Evolutionary conservation across 2,797 vertebrate species (phyloP), one percentile per base, ranked within the genome.

Genomic region (Melanogrammus aeglefinus): DNA sequence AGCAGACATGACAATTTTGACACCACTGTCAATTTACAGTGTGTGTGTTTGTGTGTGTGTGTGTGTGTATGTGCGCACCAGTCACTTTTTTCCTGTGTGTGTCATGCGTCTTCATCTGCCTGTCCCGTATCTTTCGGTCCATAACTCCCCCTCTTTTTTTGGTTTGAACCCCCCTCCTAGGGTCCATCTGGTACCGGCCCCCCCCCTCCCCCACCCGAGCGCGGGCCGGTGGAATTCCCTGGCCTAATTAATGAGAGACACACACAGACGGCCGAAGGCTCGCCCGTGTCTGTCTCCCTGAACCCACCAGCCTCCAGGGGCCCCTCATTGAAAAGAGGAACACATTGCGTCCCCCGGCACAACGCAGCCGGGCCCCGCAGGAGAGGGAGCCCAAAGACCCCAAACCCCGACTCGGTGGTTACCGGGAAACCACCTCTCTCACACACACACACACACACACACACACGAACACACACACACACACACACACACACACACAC

Each of bases 181-280:
- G 89, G 94, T 94, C 95, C 95, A 95, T 95, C 95, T 95, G 95
- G 91, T 94, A 93, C 91, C 90, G 94, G 91, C 92, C 85, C 89
- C 91, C 92, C 85, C 89, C 89, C 86, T 80, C 44, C 47, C 41
- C 4, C 47, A 18, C 0, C 89, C 92, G 91, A 94, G 94, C 85
- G 83, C 77, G 91, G 91, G 92, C 92, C 90, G 84, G 83, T 91
- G 90, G 93, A 94, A 94, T 94, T 94, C 94, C 93, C 94, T 86
- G 89, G 93, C 92, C 94, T 95, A 95, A 95, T 95, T 95, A 95
- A 92, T 91, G 91, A 94, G 84, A 93, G 91, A 92, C 92, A 91
- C 89, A 90, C 92, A 91, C 94, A 94, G 93, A 94, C 92, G 90
- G 91, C 88, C 90, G 88, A 89, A 90, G 89, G 90, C 92, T 91